Evolutionary conservation across 2,888 invertebrate genomes (phyloP).

Genomic region (Lochmaea crataegi): DNA sequence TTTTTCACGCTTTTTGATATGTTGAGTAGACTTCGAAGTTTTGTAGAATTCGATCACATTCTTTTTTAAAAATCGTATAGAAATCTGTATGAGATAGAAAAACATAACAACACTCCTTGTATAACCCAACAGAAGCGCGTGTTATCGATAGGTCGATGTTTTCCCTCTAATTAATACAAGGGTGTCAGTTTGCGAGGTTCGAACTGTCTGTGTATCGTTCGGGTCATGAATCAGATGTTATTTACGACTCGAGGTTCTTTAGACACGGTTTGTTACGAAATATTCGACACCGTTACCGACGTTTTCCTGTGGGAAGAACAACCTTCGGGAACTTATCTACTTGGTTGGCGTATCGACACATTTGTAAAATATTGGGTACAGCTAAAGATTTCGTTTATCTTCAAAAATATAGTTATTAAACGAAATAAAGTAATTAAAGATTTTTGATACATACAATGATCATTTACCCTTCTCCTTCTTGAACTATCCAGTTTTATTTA

Average conservation of each 20-base stretch:
- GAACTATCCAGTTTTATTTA: no score
- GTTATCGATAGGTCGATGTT: slow-evolving; percentile 48
- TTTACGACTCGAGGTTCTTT: slow-evolving; percentile 53
- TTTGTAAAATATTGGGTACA: slow-evolving; percentile 17
- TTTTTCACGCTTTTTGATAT: no score
- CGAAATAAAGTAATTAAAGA: no score
- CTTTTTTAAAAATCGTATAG: background rate
- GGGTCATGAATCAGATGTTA: slow-evolving; percentile 59
- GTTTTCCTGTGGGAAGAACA: slow-evolving; percentile 40
- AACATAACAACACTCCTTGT: background rate
- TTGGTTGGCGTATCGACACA: slow-evolving; percentile 28
- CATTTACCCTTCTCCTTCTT: no score
- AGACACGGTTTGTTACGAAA: slow-evolving; percentile 52
- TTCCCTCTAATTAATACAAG: slow-evolving; percentile 60
- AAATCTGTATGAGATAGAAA: background rate
- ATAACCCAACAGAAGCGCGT: slow-evolving; percentile 16
- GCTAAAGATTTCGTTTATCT: slow-evolving; percentile 6
- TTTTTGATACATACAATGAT: no score
- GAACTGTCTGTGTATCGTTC: slow-evolving; percentile 56
- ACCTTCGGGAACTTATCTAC: slow-evolving; percentile 35
- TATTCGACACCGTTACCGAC: slow-evolving; percentile 21
- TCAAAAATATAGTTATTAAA: background rate
- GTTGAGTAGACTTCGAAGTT: no score
- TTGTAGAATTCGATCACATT: no score
- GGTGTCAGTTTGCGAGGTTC: slow-evolving; percentile 56